phyloP scores from a whole-genome alignment of 2,113 vertebrate genomes.

The Cygnus buccinator region DNA sequence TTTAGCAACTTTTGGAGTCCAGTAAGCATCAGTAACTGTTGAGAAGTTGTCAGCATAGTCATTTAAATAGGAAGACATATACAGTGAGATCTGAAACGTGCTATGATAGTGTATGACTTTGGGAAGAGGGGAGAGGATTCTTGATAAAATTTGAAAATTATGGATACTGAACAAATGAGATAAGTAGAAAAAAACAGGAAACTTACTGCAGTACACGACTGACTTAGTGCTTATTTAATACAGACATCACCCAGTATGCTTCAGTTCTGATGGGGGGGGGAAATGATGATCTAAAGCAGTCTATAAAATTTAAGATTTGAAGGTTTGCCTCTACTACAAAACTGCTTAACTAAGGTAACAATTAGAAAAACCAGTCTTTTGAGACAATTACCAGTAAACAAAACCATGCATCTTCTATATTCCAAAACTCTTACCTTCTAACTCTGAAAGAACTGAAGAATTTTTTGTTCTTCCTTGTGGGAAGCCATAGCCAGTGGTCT shows the following conservation, averaged over 20 bases:
- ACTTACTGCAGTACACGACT: neutral
- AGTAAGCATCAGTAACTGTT: neutral
- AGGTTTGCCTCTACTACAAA: neutral
- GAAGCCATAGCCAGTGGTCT: neutral
- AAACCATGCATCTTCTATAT: rapidly evolving
- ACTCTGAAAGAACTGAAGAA: neutral
- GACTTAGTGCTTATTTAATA: neutral
- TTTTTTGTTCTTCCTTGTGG: neutral
- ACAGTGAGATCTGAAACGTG: neutral
- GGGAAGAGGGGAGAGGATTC: neutral
- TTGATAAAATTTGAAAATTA: neutral
- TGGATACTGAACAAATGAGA: neutral
- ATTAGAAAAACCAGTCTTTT: neutral
- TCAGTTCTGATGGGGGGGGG: neutral
- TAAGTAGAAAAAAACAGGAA: neutral
- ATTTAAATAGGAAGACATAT: neutral
- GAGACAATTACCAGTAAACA: neutral
- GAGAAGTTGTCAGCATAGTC: neutral
- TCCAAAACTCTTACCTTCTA: neutral
- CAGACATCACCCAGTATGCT: neutral
- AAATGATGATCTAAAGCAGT: neutral
- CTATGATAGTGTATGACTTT: rapidly evolving
- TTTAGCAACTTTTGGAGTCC: neutral
- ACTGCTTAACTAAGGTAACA: neutral
- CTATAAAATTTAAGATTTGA: neutral